Base-by-base conservation (phyloP, 2,113 vertebrate genomes). In the Kryptolebias marmoratus region DNA sequence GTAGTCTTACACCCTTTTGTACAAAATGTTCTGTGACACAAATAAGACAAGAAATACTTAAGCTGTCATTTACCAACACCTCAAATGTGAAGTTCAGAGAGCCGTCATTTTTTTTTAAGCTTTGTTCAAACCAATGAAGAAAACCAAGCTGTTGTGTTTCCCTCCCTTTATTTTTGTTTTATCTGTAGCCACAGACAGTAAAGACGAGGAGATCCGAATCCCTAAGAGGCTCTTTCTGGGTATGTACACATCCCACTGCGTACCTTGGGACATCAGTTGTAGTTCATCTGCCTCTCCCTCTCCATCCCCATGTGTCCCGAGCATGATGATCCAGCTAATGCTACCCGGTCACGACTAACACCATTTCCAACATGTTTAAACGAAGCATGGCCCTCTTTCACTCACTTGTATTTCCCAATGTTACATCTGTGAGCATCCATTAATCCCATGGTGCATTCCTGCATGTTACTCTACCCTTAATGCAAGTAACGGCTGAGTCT, bases 161-260 rank as follows among this genome's bases (percentile, higher is more conserved):
- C 70, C 58, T 56, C 59, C 16, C 42, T 55, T 66, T 22, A 22
- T 22, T 47, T 27, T 48, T 12, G 65, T 82, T 85, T 75, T 60
- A 84, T 90, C 94, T 94, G 83, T 93, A 94, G 96, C 95, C 57
- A 93, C 96, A 96, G 97, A 97, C 94, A 95, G 90, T 97, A 97
- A 98, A 93, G 97, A 98, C 70, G 97, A 97, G 94, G 97, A 97
- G 89, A 75, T 96, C 95, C 96, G 94, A 96, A 90, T 90, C 85
- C 95, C 95, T 89, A 95, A 94, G 95, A 95, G 94, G 92, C 92
- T 95, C 78, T 97, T 94, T 96, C 91, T 97, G 94, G 97, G 97
- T 99, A 98, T 61, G 97, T 98, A 98, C 92, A 68, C 57, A 77
- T 53, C 70, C 53, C 70, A 36, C 83, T 80, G 87, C 90, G 77